Evolutionary conservation across 2,888 invertebrate species (phyloP).

Genomic region (Papilio elwesi): DNA sequence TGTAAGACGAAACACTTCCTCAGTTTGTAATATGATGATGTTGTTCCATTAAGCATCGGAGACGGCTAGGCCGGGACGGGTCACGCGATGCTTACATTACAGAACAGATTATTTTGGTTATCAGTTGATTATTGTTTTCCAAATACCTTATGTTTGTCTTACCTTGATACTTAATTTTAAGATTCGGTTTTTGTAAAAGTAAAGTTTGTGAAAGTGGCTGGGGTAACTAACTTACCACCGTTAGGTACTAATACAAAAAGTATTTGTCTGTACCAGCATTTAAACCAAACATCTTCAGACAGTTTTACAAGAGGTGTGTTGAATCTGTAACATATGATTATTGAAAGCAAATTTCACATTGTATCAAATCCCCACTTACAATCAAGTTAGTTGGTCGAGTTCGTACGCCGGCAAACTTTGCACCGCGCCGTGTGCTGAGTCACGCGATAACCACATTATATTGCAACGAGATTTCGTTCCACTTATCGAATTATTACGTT

Average conservation of each 20-base stretch:
- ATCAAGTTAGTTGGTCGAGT: conserved; percentile 33
- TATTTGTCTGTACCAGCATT: no score
- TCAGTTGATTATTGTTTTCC: conserved; percentile 36
- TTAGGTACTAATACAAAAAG: no score
- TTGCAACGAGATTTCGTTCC: conserved; percentile 74
- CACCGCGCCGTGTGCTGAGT: conserved; percentile 45
- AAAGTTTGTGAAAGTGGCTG: no score
- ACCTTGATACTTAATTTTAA: neutral
- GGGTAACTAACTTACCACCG: no score
- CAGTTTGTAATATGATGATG: conserved; percentile 70
- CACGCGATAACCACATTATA: conserved; percentile 80
- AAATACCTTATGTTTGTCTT: conserved; percentile 20
- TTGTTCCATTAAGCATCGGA: conserved; percentile 79
- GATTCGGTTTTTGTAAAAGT: neutral
- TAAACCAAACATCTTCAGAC: no score
- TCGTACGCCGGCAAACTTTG: conserved; percentile 33
- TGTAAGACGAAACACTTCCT: conserved; percentile 13
- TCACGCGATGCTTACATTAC: conserved; percentile 81
- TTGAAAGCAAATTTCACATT: conserved; percentile 14
- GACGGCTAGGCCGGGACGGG: conserved; percentile 71
- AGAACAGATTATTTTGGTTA: conserved; percentile 36
- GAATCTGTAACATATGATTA: conserved; percentile 1
- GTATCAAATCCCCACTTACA: conserved; percentile 27
- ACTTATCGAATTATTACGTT: conserved; percentile 79
- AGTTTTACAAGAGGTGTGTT: neutral